Conservation (phyloP, 2,113 vertebrate genomes). For the Ophiodon elongatus region DNA sequence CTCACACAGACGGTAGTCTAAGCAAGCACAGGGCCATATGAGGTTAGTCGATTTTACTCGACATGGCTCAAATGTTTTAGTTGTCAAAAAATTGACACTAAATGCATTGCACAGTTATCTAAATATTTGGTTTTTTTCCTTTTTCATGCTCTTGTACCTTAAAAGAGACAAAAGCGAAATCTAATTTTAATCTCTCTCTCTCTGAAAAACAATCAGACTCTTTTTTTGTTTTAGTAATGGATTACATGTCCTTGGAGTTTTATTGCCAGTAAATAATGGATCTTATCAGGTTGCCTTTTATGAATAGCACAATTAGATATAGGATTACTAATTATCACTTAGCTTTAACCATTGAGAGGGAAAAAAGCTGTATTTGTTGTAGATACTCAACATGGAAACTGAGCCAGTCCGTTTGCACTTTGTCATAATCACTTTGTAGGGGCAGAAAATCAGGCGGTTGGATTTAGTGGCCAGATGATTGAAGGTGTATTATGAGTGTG, state of each 20-base stretch:
- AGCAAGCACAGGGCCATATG: slow-evolving; percentile 68
- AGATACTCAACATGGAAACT: slow-evolving; percentile 75
- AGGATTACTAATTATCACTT: slow-evolving; percentile 83
- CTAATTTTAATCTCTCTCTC: background rate
- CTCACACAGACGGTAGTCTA: slow-evolving; percentile 76
- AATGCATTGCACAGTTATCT: background rate
- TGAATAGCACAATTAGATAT: slow-evolving; percentile 82
- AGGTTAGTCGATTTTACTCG: slow-evolving; percentile 47
- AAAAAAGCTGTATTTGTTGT: slow-evolving; percentile 75
- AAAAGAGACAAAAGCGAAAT: slow-evolving; percentile 1
- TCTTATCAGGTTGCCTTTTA: slow-evolving; percentile 79
- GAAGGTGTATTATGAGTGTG: slow-evolving; percentile 2
- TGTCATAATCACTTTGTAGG: slow-evolving; percentile 42
- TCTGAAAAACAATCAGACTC: slow-evolving; percentile 34
- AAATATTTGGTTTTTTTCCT: background rate
- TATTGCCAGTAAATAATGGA: slow-evolving; percentile 72
- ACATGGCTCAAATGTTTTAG: slow-evolving; percentile 9
- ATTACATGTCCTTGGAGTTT: slow-evolving; percentile 63
- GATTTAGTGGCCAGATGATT: slow-evolving; percentile 10
- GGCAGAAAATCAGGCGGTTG: slow-evolving; percentile 15
- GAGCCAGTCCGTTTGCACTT: slow-evolving; percentile 49
- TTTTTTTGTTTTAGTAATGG: slow-evolving; percentile 61
- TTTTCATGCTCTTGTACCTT: background rate
- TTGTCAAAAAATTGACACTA: background rate
- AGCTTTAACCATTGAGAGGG: slow-evolving; percentile 63